Evolutionary conservation across 2,113 vertebrate species (phyloP).

Genomic region (Fregata magnificens): DNA sequence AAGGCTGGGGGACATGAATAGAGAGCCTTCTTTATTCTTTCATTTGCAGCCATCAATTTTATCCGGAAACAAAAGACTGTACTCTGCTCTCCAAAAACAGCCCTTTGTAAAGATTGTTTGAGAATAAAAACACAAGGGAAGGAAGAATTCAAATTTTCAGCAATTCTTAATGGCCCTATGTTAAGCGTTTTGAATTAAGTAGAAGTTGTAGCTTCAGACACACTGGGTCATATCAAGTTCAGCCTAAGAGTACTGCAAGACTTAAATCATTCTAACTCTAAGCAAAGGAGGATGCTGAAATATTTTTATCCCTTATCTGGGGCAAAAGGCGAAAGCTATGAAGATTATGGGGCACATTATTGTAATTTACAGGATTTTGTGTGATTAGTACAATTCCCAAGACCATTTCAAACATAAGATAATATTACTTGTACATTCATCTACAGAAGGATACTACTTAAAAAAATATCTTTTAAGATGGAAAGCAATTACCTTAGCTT

Average conservation of each 20-base stretch:
- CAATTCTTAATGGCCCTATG: constrained; percentile 36
- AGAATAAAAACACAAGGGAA: constrained; percentile 54
- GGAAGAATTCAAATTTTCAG: constrained; percentile 49
- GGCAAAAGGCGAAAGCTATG: not conserved
- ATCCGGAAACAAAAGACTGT: constrained; percentile 64
- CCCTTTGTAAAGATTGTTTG: constrained; percentile 54
- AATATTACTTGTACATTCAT: not conserved
- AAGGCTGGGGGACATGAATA: constrained; percentile 43
- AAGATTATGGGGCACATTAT: not conserved
- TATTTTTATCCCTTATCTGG: not conserved
- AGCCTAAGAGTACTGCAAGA: constrained; percentile 1
- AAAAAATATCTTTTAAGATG: not conserved
- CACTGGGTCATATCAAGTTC: constrained; percentile 52
- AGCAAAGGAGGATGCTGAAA: constrained; percentile 16
- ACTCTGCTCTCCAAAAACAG: constrained; percentile 58
- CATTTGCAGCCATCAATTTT: constrained; percentile 57
- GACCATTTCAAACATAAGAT: not conserved
- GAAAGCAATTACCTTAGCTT: not conserved
- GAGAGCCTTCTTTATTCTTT: constrained; percentile 57
- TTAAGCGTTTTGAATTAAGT: constrained; percentile 55
- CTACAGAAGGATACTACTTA: not conserved
- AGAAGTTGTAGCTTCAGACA: constrained; percentile 28
- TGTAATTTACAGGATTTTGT: constrained; percentile 22
- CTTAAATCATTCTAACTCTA: constrained; percentile 25
- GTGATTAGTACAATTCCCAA: constrained; percentile 23